Conservation (phyloP, 2,113 vertebrate genomes). For the Anguilla japonica region DNA sequence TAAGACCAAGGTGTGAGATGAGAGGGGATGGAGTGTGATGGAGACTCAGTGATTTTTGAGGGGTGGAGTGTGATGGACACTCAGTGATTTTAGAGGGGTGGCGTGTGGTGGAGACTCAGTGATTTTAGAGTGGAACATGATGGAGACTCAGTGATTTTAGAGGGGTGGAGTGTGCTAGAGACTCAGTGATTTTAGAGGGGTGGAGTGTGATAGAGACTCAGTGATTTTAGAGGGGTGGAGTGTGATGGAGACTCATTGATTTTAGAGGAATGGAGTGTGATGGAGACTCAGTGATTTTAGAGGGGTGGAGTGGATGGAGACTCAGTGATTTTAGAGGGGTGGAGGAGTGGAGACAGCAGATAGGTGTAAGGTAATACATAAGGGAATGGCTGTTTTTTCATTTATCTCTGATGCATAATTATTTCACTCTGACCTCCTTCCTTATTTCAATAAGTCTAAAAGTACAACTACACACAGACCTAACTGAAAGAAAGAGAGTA, state of each 20-base stretch:
- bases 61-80: not conserved
- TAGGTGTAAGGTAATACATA: not conserved
- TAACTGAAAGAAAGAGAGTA: not conserved
- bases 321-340: not conserved
- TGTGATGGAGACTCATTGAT: not conserved
- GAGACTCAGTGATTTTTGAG: not conserved
- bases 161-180: not conserved
- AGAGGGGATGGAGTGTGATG: no score
- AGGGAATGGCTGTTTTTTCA: not conserved
- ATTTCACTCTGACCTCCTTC: not conserved
- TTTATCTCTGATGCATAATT: not conserved
- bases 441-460: not conserved
- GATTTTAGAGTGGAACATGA: not conserved
- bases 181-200: not conserved
- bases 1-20: no score
- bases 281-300: not conserved
- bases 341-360: not conserved
- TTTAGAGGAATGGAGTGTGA: not conserved
- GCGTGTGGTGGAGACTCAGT: not conserved
- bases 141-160: not conserved
- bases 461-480: not conserved
- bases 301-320: not conserved
- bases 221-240: not conserved
- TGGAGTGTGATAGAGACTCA: not conserved
- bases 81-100: not conserved